Conservation (phyloP, 2,113 vertebrate species). For the Perca fluviatilis region DNA sequence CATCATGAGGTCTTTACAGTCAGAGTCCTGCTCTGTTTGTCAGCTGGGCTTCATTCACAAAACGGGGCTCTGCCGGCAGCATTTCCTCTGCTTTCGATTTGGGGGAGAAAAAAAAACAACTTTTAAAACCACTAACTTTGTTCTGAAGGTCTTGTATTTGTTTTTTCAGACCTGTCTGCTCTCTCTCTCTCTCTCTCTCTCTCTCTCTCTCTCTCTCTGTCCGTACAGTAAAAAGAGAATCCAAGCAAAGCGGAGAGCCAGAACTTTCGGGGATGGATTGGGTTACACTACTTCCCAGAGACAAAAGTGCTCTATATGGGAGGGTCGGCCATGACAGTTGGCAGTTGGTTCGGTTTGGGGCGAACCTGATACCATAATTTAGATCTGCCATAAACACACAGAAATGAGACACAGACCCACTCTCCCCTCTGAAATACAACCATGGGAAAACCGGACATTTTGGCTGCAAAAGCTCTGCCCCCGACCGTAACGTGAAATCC, state of each 20-base stretch:
- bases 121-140: slow-evolving; percentile 40
- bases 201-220: slow-evolving; percentile 48
- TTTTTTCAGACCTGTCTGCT: slow-evolving; percentile 66
- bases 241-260: slow-evolving; percentile 65
- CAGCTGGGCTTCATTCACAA: slow-evolving; percentile 72
- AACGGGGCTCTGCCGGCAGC: slow-evolving; percentile 35
- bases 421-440: slow-evolving; percentile 54
- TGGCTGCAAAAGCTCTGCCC: slow-evolving; percentile 31
- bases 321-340: slow-evolving; percentile 79
- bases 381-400: slow-evolving; percentile 74
- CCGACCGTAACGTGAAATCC: slow-evolving; percentile 45
- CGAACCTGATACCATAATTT: slow-evolving; percentile 79
- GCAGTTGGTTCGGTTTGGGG: slow-evolving; percentile 54
- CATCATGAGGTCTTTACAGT: not conserved
- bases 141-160: slow-evolving; percentile 64
- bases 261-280: slow-evolving; percentile 45
- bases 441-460: slow-evolving; percentile 62
- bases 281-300: slow-evolving; percentile 67
- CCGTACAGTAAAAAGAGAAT: slow-evolving; percentile 48
- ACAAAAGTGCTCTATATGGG: slow-evolving; percentile 60
- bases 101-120: slow-evolving; percentile 2
- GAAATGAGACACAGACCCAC: slow-evolving; percentile 67
- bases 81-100: slow-evolving; percentile 64
- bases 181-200: slow-evolving; percentile 29
- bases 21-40: slow-evolving; percentile 32